Percentiles rank a stretch among this genome's conserved stretches.
phyloP scores from a whole-genome alignment of 2,797 vertebrate genomes.

The Sebastes iracundus region DNA sequence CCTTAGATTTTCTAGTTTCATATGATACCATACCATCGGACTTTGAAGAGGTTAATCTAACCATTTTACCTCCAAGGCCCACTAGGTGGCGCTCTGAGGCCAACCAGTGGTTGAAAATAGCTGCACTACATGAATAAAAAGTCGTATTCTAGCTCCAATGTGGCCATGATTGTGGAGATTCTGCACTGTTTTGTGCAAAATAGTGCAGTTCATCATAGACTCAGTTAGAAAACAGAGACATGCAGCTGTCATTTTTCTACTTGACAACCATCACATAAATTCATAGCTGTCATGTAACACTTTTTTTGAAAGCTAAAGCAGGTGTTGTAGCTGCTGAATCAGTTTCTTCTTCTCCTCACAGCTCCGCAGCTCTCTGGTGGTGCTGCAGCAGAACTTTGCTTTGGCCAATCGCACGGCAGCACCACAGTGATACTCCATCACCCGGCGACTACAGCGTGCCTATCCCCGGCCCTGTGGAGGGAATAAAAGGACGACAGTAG shows the following conservation, averaged over 20 bases:
- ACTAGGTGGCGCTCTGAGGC: no score
- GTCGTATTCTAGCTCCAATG: not conserved
- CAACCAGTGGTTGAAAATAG: no score
- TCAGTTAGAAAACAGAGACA: not conserved
- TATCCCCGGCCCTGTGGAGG: not conserved
- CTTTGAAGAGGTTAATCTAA: no score
- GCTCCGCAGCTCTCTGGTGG: conserved; percentile 92
- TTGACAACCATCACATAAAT: not conserved
- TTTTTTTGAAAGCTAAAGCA: not conserved
- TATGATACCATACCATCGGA: no score
- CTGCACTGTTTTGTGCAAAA: not conserved
- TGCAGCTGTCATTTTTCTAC: not conserved
- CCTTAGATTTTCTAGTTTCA: no score
- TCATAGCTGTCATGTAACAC: no score
- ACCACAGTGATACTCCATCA: conserved; percentile 54
- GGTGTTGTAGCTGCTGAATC: not conserved
- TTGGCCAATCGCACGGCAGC: conserved; percentile 83
- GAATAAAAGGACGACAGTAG: not conserved
- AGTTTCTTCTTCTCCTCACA: conserved; percentile 67
- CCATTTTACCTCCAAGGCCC: no score
- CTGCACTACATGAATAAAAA: not conserved
- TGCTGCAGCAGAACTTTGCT: conserved; percentile 93
- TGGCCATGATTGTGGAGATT: not conserved
- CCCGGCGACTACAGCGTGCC: conserved; percentile 2
- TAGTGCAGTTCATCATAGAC: not conserved